A percentile compares a stretch with the other conserved stretches of the same genome.
phyloP scores from a whole-genome alignment of 2,888 invertebrate species.

The Norana najaformis region DNA sequence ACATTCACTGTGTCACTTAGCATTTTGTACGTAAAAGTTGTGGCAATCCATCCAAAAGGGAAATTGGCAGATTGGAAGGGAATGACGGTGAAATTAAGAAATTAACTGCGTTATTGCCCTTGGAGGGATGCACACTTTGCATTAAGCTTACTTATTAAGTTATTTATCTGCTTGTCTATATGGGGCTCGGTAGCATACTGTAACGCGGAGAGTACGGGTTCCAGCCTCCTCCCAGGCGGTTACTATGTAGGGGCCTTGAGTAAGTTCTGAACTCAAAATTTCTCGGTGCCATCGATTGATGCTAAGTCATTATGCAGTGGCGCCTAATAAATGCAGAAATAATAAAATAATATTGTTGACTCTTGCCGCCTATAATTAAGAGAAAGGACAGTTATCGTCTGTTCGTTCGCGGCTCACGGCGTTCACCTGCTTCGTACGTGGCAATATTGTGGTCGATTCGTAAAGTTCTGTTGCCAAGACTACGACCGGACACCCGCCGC shows the following conservation, averaged over 20 bases:
- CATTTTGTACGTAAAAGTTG: neutral
- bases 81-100: neutral
- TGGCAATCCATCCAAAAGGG: neutral
- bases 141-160: neutral
- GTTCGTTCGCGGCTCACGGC: neutral
- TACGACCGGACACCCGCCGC: neutral
- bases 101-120: neutral
- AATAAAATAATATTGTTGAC: no score
- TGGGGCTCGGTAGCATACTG: no score
- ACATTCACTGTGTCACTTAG: neutral
- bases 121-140: neutral
- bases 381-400: neutral
- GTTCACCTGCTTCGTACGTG: neutral
- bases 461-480: neutral
- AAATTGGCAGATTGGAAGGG: no score
- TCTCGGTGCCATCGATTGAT: no score
- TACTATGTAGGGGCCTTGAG: no score
- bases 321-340: no score
- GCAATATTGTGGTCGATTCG: neutral
- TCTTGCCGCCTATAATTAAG: neutral
- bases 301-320: no score
- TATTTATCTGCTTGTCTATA: neutral
- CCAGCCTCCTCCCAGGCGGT: no score
- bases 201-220: no score
- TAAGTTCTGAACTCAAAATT: no score